Percentiles rank a stretch among this genome's conserved stretches.
These are phyloP conservation scores for Ditylenchus weischeri DNA, from an alignment of 2,888 invertebrate genomes.

Conservation along the genomic window DNA sequence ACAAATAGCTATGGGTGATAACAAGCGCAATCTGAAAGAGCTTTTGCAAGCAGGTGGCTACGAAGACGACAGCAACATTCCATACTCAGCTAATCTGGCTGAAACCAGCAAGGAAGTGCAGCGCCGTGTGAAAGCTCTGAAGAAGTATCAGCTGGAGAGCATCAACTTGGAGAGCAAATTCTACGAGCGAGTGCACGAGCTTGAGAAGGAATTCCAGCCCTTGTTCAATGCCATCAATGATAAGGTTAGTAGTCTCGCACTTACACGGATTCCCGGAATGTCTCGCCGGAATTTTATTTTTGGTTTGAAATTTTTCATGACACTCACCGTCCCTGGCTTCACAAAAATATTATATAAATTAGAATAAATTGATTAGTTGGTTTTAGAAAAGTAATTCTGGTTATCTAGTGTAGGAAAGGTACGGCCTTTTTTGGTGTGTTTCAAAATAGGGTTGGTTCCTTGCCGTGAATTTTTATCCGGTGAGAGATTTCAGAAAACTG, in stretches of 20 bases:
- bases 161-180: constrained; percentile 83
- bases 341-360: too few relatives aligned
- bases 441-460: too few relatives aligned
- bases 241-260: constrained; percentile 65
- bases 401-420: too few relatives aligned
- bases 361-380: too few relatives aligned
- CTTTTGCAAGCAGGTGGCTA: constrained; percentile 22
- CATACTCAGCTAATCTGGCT: constrained; percentile 7
- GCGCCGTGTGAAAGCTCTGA: constrained; percentile 47
- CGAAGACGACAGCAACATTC: constrained; percentile 9
- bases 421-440: too few relatives aligned
- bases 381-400: too few relatives aligned
- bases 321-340: too few relatives aligned
- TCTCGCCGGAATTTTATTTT: too few relatives aligned
- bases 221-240: constrained; percentile 76
- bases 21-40: constrained; percentile 14
- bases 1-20: constrained; percentile 11
- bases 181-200: constrained; percentile 84
- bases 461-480: too few relatives aligned
- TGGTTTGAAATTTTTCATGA: too few relatives aligned
- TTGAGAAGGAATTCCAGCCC: constrained; percentile 84
- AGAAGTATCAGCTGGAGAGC: constrained; percentile 47
- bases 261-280: too few relatives aligned
- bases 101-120: constrained; percentile 20
- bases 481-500: too few relatives aligned